Conservation (phyloP, 2,888 invertebrate species). For the Exephanes ischioxanthus region DNA sequence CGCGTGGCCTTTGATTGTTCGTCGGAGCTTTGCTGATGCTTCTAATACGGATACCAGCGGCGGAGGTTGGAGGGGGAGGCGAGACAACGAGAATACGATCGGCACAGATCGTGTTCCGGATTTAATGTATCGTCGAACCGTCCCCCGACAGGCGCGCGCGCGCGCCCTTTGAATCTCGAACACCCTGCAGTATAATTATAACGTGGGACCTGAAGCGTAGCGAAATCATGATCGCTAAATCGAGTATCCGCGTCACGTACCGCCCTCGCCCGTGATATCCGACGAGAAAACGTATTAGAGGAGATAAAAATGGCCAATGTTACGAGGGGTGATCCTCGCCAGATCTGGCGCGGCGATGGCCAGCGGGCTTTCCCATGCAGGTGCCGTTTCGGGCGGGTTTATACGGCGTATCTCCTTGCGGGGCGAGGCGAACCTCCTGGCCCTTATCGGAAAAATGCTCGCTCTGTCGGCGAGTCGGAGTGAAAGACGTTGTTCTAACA, state of each 20-base stretch:
- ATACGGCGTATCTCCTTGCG: background rate
- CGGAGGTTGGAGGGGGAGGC: constrained; percentile 33
- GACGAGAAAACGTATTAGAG: constrained; percentile 26
- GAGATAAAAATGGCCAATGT: constrained; percentile 11
- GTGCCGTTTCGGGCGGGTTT: background rate
- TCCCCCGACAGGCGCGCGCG: constrained; percentile 26
- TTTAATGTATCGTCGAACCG: constrained; percentile 64
- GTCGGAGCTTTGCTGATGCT: constrained; percentile 50
- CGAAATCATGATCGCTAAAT: constrained; percentile 52
- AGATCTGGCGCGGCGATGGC: background rate
- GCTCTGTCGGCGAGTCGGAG: background rate
- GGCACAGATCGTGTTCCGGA: constrained; percentile 61
- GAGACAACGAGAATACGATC: constrained; percentile 64
- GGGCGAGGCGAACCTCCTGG: no score
- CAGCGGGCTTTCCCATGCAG: background rate
- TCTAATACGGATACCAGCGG: constrained; percentile 32
- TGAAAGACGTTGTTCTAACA: background rate
- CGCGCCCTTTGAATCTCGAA: constrained; percentile 22
- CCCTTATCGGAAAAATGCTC: background rate
- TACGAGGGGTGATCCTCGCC: background rate
- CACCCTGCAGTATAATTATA: constrained; percentile 59
- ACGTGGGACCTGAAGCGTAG: constrained; percentile 38
- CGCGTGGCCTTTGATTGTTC: constrained; percentile 65
- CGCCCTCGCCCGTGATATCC: constrained; percentile 17
- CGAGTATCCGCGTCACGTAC: constrained; percentile 51